Evolutionary conservation across 2,113 vertebrate genomes (phyloP).

Genomic region (Marmota monax): DNA sequence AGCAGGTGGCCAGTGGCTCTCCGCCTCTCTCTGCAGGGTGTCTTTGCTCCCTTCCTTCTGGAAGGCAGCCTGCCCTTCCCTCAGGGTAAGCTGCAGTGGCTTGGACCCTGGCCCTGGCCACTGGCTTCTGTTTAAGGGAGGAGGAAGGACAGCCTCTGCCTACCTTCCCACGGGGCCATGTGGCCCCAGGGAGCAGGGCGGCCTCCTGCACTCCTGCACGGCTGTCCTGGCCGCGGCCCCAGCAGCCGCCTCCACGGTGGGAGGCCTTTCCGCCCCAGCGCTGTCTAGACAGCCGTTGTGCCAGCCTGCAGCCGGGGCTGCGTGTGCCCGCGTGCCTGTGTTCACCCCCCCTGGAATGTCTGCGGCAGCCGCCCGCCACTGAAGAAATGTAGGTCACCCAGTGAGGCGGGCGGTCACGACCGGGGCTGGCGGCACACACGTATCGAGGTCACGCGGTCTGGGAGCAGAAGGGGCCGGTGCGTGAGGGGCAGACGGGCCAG

Average conservation of each 20-base stretch:
- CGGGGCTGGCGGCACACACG: conserved; percentile 55
- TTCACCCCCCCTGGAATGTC: conserved; percentile 88
- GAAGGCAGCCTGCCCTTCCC: neutral
- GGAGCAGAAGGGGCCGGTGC: neutral
- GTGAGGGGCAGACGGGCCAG: neutral
- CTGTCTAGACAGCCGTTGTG: conserved; percentile 88
- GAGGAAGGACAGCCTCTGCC: neutral
- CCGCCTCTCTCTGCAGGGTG: accelerated
- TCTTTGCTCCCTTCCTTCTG: accelerated
- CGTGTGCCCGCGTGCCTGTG: conserved; percentile 72
- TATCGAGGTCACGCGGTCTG: conserved; percentile 73
- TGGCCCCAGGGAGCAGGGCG: neutral
- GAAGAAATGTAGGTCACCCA: conserved; percentile 89
- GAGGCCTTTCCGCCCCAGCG: conserved; percentile 86
- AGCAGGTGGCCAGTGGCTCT: accelerated
- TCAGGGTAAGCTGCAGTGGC: accelerated
- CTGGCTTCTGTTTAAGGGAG: neutral
- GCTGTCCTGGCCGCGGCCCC: neutral
- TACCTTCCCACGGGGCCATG: neutral
- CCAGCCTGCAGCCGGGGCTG: conserved; percentile 71
- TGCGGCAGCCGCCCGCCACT: conserved; percentile 80
- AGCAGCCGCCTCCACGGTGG: conserved; percentile 54
- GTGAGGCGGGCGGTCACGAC: conserved; percentile 74
- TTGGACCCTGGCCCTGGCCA: neutral
- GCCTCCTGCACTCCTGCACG: neutral